Evolutionary conservation across 1,140 invertebrate species (phyloP).

Genomic region (Panagrolaimus sp.): DNA sequence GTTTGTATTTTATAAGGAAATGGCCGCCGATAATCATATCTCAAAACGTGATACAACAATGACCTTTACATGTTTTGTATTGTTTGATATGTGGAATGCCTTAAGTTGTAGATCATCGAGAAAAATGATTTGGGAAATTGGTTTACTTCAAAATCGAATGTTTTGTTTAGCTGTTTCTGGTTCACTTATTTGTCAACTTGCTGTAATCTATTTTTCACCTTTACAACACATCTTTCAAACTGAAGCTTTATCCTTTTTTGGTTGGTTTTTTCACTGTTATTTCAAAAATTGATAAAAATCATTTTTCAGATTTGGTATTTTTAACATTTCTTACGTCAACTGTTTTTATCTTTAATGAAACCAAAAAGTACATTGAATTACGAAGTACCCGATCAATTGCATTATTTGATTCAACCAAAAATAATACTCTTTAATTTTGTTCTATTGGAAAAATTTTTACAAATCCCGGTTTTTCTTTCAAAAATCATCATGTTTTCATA

Average conservation of each 20-base stretch:
- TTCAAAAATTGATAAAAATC: background rate
- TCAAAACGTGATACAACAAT: constrained; percentile 93
- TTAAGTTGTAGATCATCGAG: constrained; percentile 89
- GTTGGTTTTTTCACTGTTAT: constrained; percentile 62
- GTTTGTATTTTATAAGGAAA: constrained; percentile 89
- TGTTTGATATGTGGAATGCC: constrained; percentile 99
- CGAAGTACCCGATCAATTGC: constrained; percentile 8
- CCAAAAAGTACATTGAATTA: constrained; percentile 45
- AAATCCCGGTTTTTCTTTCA: too few species aligned
- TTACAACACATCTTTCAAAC: constrained; percentile 94
- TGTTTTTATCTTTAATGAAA: constrained; percentile 48
- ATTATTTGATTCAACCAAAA: constrained; percentile 2
- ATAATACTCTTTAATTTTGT: background rate
- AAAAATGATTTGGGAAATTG: constrained; percentile 59
- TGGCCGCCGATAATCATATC: constrained; percentile 80
- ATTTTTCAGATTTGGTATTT: constrained; percentile 43
- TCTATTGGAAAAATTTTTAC: too few species aligned
- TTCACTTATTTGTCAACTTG: constrained; percentile 86
- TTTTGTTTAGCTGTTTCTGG: constrained; percentile 86
- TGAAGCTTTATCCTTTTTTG: constrained; percentile 78
- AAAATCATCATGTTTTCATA: too few species aligned
- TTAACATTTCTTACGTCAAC: constrained; percentile 43
- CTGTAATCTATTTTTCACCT: constrained; percentile 93
- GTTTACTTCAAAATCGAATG: constrained; percentile 71
- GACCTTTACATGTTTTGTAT: constrained; percentile 99